These are phyloP conservation scores for Araneus ventricosus DNA, from an alignment of 1,140 invertebrate species.

Conservation along the genomic window DNA sequence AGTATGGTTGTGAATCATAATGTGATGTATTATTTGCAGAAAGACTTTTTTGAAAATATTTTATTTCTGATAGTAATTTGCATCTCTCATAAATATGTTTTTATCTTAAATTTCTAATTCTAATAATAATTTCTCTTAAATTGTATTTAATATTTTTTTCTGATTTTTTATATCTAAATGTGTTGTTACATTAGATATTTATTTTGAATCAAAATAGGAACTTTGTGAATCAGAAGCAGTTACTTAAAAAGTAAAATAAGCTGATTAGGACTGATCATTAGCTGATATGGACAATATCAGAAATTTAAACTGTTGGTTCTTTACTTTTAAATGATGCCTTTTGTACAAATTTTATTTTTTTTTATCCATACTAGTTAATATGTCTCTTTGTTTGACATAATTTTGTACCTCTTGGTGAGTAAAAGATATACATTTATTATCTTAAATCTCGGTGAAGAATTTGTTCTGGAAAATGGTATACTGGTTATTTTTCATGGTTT, in stretches of 20 bases:
- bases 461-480: neutral
- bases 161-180: too few relatives aligned
- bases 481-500: neutral
- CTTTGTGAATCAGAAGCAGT: neutral
- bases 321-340: neutral
- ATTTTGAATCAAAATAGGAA: neutral
- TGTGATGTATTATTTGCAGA: too few relatives aligned
- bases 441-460: neutral
- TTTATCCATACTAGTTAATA: neutral
- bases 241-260: too few relatives aligned
- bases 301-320: neutral
- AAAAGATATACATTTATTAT: neutral
- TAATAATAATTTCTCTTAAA: too few relatives aligned
- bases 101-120: too few relatives aligned
- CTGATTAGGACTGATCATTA: too few relatives aligned
- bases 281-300: neutral
- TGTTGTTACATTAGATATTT: too few relatives aligned
- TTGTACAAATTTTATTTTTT: constrained; percentile 38
- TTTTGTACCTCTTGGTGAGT: neutral
- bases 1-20: too few relatives aligned
- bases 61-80: too few relatives aligned
- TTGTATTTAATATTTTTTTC: too few relatives aligned
- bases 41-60: too few relatives aligned
- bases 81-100: neutral
- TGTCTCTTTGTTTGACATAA: constrained; percentile 34